phyloP scores from a whole-genome alignment of 2,113 vertebrate species.

The Poeciliopsis prolifica region DNA sequence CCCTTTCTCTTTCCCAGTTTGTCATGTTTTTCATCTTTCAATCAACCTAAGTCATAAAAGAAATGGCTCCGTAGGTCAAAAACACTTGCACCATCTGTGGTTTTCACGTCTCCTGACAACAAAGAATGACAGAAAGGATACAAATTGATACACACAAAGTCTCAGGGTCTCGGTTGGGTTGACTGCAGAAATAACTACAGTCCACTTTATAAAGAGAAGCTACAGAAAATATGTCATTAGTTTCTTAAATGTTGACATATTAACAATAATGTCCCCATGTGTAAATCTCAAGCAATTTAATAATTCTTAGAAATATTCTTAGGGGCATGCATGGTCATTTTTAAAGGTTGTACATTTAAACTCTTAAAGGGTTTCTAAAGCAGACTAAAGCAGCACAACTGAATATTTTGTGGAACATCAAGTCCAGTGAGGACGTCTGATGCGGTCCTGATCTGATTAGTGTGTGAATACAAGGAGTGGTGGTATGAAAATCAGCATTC shows the following conservation, averaged over 20 bases:
- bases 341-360: background rate
- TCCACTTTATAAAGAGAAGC: background rate
- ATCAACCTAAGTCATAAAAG: constrained; percentile 39
- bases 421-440: background rate
- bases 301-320: background rate
- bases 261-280: too few relatives aligned
- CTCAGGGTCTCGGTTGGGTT: background rate
- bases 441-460: background rate
- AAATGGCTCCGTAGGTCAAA: constrained; percentile 41
- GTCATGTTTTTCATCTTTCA: constrained; percentile 48
- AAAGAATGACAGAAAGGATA: constrained; percentile 11
- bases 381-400: too few relatives aligned
- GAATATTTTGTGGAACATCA: too few relatives aligned
- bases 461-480: too few relatives aligned
- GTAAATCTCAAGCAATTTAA: background rate
- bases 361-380: too few relatives aligned
- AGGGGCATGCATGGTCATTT: background rate
- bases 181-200: constrained; percentile 15
- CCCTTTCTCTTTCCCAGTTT: background rate
- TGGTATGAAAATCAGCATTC: too few relatives aligned
- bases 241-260: background rate
- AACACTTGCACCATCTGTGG: constrained; percentile 33
- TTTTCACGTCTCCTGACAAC: constrained; percentile 29
- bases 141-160: background rate
- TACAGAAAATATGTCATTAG: constrained; percentile 2